These are phyloP conservation scores for Tarsius wallacei DNA, from an alignment of 2,797 vertebrate species.

Conservation along the genomic window DNA sequence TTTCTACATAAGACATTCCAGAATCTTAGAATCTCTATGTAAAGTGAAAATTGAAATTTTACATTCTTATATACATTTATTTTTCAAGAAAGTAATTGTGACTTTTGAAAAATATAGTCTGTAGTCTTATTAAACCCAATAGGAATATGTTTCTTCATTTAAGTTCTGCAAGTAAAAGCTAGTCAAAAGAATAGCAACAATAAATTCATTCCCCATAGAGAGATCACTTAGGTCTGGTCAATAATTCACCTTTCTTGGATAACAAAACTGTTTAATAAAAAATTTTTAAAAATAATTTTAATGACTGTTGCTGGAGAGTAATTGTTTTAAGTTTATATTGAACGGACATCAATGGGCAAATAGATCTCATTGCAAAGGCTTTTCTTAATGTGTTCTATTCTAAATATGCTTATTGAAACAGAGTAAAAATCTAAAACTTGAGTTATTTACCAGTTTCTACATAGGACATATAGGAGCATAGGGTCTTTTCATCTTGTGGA, in stretches of 20 bases:
- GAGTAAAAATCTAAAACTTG: slow-evolving; percentile 79
- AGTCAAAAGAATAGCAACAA: slow-evolving; percentile 53
- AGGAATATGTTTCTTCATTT: slow-evolving; percentile 10
- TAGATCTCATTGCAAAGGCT: background rate
- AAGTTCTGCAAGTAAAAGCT: background rate
- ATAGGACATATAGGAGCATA: slow-evolving; percentile 87
- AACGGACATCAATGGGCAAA: background rate
- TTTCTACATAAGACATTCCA: background rate
- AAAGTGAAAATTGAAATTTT: slow-evolving; percentile 57
- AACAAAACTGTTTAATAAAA: slow-evolving; percentile 31
- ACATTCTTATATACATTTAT: background rate
- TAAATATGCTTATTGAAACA: slow-evolving; percentile 78
- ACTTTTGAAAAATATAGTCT: background rate
- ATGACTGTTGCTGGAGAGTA: background rate
- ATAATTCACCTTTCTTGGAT: slow-evolving; percentile 19
- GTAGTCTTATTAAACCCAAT: background rate
- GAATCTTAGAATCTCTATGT: background rate
- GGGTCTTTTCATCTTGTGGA: slow-evolving; percentile 89
- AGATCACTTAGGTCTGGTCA: slow-evolving; percentile 51
- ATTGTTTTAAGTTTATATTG: slow-evolving; percentile 42
- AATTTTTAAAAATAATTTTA: slow-evolving; percentile 12
- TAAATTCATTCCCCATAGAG: slow-evolving; percentile 26
- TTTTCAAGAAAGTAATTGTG: slow-evolving; percentile 46
- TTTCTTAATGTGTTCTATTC: slow-evolving; percentile 68
- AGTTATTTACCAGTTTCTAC: slow-evolving; percentile 87